phyloP scores from a whole-genome alignment of 2,113 vertebrate genomes.

The Neogale vison region DNA sequence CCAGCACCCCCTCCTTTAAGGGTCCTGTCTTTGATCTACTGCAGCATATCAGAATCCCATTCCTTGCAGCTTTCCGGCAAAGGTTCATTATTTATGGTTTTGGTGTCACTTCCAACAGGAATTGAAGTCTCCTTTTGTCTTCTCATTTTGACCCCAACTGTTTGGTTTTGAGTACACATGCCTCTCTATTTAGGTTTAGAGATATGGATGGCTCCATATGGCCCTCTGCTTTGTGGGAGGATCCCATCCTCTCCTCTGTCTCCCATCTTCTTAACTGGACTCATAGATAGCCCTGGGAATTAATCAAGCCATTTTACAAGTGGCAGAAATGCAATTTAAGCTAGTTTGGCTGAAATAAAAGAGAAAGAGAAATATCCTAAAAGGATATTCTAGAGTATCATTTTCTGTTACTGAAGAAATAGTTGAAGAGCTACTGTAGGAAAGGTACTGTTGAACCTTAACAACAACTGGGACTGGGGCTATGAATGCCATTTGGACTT shows the following conservation, averaged over 20 bases:
- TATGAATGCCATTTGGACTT: background rate
- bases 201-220: background rate
- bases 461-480: background rate
- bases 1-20: background rate
- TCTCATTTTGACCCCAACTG: background rate
- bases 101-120: background rate
- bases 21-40: background rate
- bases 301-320: background rate
- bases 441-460: background rate
- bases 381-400: background rate
- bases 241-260: background rate
- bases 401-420: slow-evolving; percentile 8
- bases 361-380: background rate
- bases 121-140: background rate
- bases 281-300: background rate
- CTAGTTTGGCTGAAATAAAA: background rate
- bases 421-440: background rate
- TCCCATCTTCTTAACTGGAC: background rate
- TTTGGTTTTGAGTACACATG: background rate
- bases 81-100: background rate
- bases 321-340: background rate
- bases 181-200: background rate
- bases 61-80: background rate
- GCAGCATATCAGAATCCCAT: background rate
- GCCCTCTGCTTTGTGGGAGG: background rate